These are phyloP conservation scores for Erpetoichthys calabaricus DNA, from an alignment of 2,797 vertebrate species.

Conservation along the genomic window DNA sequence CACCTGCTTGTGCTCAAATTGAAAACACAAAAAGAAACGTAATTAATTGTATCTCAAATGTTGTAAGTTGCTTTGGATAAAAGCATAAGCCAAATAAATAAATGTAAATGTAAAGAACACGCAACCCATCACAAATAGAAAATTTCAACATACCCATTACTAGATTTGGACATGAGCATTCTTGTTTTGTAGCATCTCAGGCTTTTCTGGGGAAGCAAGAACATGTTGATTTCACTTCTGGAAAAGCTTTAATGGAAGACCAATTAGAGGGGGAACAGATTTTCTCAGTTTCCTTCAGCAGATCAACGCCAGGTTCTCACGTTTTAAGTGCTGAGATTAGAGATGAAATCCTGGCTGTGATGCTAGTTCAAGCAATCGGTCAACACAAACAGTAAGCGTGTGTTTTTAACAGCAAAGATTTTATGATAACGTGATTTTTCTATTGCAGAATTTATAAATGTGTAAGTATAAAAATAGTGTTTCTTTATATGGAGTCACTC, in stretches of 20 bases:
- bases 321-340: slow-evolving; percentile 50
- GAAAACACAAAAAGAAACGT: too few relatives aligned
- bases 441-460: not conserved
- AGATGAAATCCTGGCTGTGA: slow-evolving; percentile 32
- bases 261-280: slow-evolving; percentile 47
- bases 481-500: slow-evolving; percentile 39
- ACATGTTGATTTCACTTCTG: slow-evolving; percentile 36
- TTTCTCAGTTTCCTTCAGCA: slow-evolving; percentile 45
- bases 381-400: slow-evolving; percentile 61
- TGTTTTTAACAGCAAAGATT: not conserved
- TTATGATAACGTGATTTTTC: not conserved
- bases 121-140: slow-evolving; percentile 36
- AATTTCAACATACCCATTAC: slow-evolving; percentile 52
- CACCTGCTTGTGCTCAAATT: too few relatives aligned
- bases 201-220: slow-evolving; percentile 44
- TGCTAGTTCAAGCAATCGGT: slow-evolving; percentile 50
- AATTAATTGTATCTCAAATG: too few relatives aligned
- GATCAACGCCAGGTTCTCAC: slow-evolving; percentile 57
- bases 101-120: slow-evolving; percentile 25
- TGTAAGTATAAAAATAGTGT: not conserved
- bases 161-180: slow-evolving; percentile 45
- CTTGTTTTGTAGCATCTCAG: slow-evolving; percentile 46
- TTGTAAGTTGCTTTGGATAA: too few relatives aligned
- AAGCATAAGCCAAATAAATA: too few relatives aligned
- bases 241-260: slow-evolving; percentile 59